Percentiles rank a stretch among this genome's conserved stretches.
phyloP scores from a whole-genome alignment of 1,140 invertebrate species.

The Pseudoatta argentina region DNA sequence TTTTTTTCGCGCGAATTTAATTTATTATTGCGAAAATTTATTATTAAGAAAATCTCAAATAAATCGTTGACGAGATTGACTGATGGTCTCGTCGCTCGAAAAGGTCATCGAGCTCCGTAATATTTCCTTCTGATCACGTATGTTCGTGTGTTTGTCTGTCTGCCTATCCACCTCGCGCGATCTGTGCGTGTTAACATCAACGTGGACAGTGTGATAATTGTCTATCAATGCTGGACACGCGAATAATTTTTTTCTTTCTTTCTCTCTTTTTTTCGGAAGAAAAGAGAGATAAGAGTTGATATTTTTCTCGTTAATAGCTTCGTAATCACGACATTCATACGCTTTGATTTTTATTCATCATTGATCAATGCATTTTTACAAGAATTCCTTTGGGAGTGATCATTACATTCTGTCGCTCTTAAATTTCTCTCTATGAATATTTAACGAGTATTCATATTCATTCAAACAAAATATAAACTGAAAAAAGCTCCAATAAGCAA shows the following conservation, averaged over 20 bases:
- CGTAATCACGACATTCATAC: not conserved
- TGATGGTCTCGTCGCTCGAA: constrained; percentile 8
- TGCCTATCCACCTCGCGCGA: constrained; percentile 11
- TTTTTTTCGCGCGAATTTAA: not conserved
- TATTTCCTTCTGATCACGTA: constrained; percentile 37
- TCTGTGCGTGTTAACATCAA: constrained; percentile 50
- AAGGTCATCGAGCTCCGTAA: constrained; percentile 48
- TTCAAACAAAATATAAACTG: too few relatives aligned
- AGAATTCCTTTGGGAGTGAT: not conserved
- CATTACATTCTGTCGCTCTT: not conserved
- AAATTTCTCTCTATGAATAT: too few relatives aligned
- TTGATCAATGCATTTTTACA: not conserved
- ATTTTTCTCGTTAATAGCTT: constrained; percentile 38
- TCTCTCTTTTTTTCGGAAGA: not conserved
- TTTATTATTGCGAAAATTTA: constrained; percentile 15
- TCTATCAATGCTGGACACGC: constrained; percentile 48
- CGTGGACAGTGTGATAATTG: constrained; percentile 65
- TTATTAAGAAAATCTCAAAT: not conserved
- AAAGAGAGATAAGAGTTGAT: not conserved
- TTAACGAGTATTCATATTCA: too few relatives aligned
- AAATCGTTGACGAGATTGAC: constrained; percentile 43
- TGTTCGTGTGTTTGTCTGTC: not conserved
- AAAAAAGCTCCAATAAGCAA: too few relatives aligned
- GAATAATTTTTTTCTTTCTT: not conserved
- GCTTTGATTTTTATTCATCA: constrained; percentile 23